Conservation (phyloP, 2,113 vertebrate genomes). For the Tachycineta bicolor region DNA sequence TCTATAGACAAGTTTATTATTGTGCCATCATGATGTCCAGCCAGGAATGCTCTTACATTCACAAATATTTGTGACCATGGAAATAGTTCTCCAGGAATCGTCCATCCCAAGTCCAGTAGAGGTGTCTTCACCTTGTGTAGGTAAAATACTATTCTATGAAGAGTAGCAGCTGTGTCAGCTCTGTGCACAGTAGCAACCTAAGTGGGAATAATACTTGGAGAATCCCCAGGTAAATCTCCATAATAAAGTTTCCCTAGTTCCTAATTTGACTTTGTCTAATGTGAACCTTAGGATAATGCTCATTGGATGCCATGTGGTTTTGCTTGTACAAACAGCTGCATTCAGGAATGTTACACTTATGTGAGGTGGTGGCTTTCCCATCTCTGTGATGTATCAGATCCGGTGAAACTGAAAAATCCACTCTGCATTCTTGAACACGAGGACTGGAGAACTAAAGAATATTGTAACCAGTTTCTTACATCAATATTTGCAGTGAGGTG, state of each 20-base stretch:
- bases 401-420: neutral
- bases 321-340: neutral
- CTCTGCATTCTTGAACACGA: neutral
- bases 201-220: neutral
- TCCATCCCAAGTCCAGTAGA: neutral
- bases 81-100: neutral
- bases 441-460: neutral
- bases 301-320: neutral
- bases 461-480: neutral
- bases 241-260: neutral
- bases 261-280: neutral
- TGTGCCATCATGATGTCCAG: neutral
- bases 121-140: neutral
- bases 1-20: neutral
- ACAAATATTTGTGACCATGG: neutral
- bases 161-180: neutral
- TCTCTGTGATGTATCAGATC: neutral
- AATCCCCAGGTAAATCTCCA: neutral
- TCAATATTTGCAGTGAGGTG: neutral
- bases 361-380: neutral
- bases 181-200: neutral
- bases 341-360: neutral
- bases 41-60: neutral
- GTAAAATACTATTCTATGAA: neutral
- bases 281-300: neutral